Evolutionary conservation across 1,140 invertebrate species (phyloP).

Genomic region (Elymnias hypermnestra): DNA sequence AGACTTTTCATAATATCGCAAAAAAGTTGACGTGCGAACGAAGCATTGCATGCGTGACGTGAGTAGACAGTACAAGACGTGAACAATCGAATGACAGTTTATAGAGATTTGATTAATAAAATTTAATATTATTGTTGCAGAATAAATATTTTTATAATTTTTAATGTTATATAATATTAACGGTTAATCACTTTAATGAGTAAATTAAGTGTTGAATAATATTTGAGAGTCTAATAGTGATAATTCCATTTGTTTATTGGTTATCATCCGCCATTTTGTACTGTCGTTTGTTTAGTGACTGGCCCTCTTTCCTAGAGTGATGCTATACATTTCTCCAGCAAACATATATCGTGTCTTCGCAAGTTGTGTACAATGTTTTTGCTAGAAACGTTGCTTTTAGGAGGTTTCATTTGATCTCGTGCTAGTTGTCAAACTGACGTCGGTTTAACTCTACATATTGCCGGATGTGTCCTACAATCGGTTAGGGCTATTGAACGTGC

Average conservation of each 20-base stretch:
- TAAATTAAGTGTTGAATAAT: conserved; percentile 45
- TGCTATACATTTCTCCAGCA: conserved; percentile 55
- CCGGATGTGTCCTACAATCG: conserved; percentile 75
- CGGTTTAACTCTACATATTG: conserved; percentile 65
- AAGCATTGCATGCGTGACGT: conserved; percentile 60
- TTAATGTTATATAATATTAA: conserved; percentile 49
- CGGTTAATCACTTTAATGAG: conserved; percentile 32
- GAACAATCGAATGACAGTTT: conserved; percentile 66
- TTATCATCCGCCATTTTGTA: conserved; percentile 75
- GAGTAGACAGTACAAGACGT: conserved; percentile 63
- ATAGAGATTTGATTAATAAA: conserved; percentile 54
- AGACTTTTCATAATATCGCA: not conserved
- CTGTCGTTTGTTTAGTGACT: conserved; percentile 75
- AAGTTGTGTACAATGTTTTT: conserved; percentile 70
- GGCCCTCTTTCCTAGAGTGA: conserved; percentile 58
- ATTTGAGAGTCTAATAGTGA: conserved; percentile 46
- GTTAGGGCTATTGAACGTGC: conserved; percentile 71
- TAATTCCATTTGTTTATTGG: conserved; percentile 73
- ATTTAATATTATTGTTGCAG: conserved; percentile 51
- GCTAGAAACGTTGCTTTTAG: conserved; percentile 61
- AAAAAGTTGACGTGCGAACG: conserved; percentile 42
- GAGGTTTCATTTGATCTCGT: conserved; percentile 56
- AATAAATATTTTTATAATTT: conserved; percentile 64
- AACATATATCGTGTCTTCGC: conserved; percentile 57
- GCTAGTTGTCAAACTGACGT: conserved; percentile 68